phyloP scores from a whole-genome alignment of 1,140 invertebrate genomes.

The Phortica variegata region DNA sequence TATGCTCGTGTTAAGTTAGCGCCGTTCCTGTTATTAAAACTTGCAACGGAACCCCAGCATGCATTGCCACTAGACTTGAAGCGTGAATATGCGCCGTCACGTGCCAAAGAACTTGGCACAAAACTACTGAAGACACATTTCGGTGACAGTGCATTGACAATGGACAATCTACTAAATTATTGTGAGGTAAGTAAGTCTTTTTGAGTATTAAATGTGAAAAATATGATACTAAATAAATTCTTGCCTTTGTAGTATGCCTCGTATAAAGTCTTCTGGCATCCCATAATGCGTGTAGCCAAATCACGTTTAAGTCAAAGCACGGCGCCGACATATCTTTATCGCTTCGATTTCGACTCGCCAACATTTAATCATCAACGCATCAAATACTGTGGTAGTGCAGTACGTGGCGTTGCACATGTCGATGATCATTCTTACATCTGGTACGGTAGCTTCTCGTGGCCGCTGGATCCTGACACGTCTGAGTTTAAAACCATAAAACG shows the following conservation, averaged over 20 bases:
- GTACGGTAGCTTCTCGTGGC: constrained; percentile 56
- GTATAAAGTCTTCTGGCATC: constrained; percentile 57
- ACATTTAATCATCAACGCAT: constrained; percentile 41
- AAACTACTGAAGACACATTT: constrained; percentile 34
- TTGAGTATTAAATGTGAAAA: too few species aligned
- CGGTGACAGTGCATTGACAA: constrained; percentile 17
- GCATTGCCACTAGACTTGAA: constrained; percentile 22
- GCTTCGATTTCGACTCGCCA: constrained; percentile 55
- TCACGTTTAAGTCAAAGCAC: constrained; percentile 18
- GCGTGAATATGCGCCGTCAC: background rate
- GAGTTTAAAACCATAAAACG: constrained; percentile 55
- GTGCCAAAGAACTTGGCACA: constrained; percentile 15
- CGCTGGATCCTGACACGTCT: constrained; percentile 43
- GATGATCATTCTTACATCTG: constrained; percentile 69
- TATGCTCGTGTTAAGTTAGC: constrained; percentile 28
- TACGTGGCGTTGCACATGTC: constrained; percentile 62
- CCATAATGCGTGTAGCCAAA: constrained; percentile 41
- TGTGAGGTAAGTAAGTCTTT: constrained; percentile 30
- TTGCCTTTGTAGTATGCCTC: constrained; percentile 35
- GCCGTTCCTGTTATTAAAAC: constrained; percentile 31
- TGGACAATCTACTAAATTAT: constrained; percentile 27
- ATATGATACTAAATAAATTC: too few species aligned
- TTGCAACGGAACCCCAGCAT: constrained; percentile 31
- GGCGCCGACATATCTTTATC: constrained; percentile 56
- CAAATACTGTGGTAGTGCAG: constrained; percentile 39